A percentile compares a stretch with the other conserved stretches of the same genome.
Evolutionary conservation across 2,113 vertebrate genomes (phyloP).

Genomic region (Apteryx owenii): DNA sequence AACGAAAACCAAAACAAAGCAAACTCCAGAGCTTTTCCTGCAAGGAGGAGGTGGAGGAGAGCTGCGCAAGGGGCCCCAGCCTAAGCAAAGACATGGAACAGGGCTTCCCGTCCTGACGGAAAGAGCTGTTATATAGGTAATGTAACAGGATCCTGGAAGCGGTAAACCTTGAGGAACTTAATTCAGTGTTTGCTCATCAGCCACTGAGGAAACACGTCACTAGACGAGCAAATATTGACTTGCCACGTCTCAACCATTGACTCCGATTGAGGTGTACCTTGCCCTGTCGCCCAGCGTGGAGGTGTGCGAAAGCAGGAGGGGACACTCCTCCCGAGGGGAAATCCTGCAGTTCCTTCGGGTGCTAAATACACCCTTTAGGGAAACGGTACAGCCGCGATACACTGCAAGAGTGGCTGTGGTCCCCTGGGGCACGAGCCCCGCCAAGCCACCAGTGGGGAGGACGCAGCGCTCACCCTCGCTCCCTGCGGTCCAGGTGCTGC

Average conservation of each 20-base stretch:
- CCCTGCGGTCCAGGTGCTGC: accelerated
- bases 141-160: too few species aligned
- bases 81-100: too few species aligned
- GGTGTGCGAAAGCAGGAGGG: neutral
- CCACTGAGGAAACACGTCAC: too few species aligned
- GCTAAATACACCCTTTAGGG: neutral
- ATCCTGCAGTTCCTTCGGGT: neutral
- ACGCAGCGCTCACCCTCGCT: accelerated
- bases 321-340: accelerated
- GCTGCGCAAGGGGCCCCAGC: neutral
- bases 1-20: neutral
- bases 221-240: too few species aligned
- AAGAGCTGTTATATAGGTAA: too few species aligned
- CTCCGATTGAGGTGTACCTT: neutral
- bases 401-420: too few species aligned
- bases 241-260: too few species aligned
- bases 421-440: neutral
- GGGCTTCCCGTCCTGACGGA: too few species aligned
- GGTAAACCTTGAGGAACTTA: too few species aligned
- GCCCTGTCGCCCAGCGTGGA: accelerated
- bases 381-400: neutral
- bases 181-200: too few species aligned
- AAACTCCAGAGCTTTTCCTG: neutral
- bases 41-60: neutral
- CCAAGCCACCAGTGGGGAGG: too few species aligned